These are phyloP conservation scores for Sparidentex hasta DNA, from an alignment of 2,797 vertebrate species.

Conservation along the genomic window DNA sequence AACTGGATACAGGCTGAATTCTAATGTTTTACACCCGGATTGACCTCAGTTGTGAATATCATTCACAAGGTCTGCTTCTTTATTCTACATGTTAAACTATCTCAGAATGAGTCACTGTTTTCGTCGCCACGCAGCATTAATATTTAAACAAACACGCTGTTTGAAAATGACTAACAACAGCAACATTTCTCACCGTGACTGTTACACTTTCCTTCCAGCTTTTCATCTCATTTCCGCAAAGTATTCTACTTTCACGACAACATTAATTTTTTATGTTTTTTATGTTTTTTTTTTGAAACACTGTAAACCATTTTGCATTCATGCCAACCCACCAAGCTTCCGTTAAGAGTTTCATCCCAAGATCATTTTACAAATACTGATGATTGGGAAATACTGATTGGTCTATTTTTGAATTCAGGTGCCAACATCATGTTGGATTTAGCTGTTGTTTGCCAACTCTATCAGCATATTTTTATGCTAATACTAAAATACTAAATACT, in stretches of 20 bases:
- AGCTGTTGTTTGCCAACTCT: neutral
- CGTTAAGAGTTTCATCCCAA: slow-evolving; percentile 34
- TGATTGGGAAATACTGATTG: neutral
- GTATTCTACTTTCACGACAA: slow-evolving; percentile 7
- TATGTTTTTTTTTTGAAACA: slow-evolving; percentile 11
- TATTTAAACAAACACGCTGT: slow-evolving; percentile 50
- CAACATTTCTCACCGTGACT: slow-evolving; percentile 16
- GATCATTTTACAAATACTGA: slow-evolving; percentile 13
- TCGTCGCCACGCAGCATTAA: slow-evolving; percentile 35
- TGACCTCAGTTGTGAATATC: neutral
- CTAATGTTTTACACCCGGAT: neutral
- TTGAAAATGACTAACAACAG: slow-evolving; percentile 35
- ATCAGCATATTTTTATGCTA: neutral
- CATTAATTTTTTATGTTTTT: slow-evolving; percentile 31
- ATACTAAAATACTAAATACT: neutral
- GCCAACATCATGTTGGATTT: neutral
- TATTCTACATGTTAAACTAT: neutral
- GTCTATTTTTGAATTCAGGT: neutral
- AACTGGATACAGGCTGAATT: neutral
- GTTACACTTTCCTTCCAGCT: slow-evolving; percentile 24
- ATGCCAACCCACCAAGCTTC: neutral
- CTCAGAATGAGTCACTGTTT: slow-evolving; percentile 40
- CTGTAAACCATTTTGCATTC: slow-evolving; percentile 26
- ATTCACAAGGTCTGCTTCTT: neutral
- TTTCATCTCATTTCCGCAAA: slow-evolving; percentile 29